Conservation (phyloP, 2,888 invertebrate species). For the Acrobasis suavella region DNA sequence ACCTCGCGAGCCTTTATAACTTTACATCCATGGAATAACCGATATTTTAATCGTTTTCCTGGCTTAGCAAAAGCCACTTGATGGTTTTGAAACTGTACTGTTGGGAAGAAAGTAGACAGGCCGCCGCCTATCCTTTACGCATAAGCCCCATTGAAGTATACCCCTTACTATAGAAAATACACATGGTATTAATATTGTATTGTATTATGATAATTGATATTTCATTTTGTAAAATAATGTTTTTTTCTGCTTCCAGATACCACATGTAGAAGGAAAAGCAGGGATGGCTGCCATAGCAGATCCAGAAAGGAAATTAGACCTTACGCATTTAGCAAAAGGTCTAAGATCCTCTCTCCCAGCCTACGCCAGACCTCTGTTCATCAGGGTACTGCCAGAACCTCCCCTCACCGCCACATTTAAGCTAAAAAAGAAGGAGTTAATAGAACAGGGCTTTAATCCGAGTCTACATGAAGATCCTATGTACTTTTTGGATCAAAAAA, state of each 20-base stretch:
- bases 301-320: conserved; percentile 84
- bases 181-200: too few species aligned
- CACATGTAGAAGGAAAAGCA: conserved; percentile 91
- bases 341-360: conserved; percentile 85
- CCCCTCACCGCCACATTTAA: conserved; percentile 95
- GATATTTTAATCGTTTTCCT: too few species aligned
- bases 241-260: conserved; percentile 79
- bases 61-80: too few species aligned
- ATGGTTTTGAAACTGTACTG: too few species aligned
- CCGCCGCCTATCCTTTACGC: too few species aligned
- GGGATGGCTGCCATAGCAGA: conserved; percentile 97
- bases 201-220: too few species aligned
- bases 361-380: conserved; percentile 94
- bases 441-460: conserved; percentile 89
- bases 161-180: too few species aligned
- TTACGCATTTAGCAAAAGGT: conserved; percentile 69
- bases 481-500: conserved; percentile 83
- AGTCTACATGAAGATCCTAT: conserved; percentile 85
- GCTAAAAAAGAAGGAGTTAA: conserved; percentile 93
- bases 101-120: too few species aligned
- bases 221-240: conserved; percentile 20
- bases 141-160: too few species aligned
- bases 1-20: too few species aligned
- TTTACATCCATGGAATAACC: too few species aligned
- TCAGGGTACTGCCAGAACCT: conserved; percentile 88